Evolutionary conservation across 2,888 invertebrate genomes (phyloP).

Genomic region (Plagodis pulveraria): DNA sequence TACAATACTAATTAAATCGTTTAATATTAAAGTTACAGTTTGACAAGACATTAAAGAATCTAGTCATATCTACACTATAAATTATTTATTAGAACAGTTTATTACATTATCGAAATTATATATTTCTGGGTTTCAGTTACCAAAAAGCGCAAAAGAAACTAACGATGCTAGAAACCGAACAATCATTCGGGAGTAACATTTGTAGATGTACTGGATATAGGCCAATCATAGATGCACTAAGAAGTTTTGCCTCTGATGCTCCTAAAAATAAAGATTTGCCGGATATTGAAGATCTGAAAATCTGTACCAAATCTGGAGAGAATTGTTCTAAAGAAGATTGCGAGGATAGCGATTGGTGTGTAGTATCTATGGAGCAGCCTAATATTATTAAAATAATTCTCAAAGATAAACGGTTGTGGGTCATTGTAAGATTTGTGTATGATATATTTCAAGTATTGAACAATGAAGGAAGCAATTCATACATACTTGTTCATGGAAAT

Average conservation of each 20-base stretch:
- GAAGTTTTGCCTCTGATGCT: constrained; percentile 86
- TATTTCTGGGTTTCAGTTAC: no score
- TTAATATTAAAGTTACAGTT: no score
- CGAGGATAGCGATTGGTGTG: constrained; percentile 53
- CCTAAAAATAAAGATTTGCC: constrained; percentile 37
- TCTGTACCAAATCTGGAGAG: constrained; percentile 40
- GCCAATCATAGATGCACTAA: constrained; percentile 90
- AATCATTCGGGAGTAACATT: constrained; percentile 89
- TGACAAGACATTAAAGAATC: no score
- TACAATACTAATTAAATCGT: no score
- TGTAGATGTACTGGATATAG: constrained; percentile 92
- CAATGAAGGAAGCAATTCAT: constrained; percentile 68
- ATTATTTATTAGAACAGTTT: no score
- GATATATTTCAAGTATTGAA: constrained; percentile 82
- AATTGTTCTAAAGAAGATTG: constrained; percentile 26
- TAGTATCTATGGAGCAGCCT: constrained; percentile 41
- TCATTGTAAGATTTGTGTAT: constrained; percentile 72
- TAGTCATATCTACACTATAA: no score
- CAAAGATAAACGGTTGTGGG: constrained; percentile 75
- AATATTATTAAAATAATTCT: constrained; percentile 56
- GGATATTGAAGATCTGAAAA: constrained; percentile 66
- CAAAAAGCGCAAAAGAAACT: no score
- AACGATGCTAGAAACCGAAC: constrained; percentile 84
- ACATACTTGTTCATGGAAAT: constrained; percentile 89
- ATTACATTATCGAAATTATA: no score